Percentiles rank a stretch among this genome's conserved stretches.
Conservation (phyloP, 2,888 invertebrate genomes). For the Limenitis camilla region DNA sequence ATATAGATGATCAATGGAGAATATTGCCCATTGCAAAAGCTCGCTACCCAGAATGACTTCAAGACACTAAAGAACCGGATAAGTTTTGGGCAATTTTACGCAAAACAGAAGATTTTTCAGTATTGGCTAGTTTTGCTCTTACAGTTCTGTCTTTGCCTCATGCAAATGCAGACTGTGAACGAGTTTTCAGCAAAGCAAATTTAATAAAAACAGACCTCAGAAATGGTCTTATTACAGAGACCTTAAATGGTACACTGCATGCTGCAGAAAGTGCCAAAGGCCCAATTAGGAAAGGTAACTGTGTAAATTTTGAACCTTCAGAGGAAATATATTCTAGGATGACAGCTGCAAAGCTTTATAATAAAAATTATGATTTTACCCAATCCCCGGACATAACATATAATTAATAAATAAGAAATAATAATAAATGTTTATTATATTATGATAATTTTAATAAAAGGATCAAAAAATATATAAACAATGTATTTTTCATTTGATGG, state of each 20-base stretch:
- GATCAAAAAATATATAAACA: no score
- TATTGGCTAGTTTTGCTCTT: conserved; percentile 1
- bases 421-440: no score
- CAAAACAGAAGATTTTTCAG: conserved; percentile 6
- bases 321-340: not conserved
- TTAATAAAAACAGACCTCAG: not conserved
- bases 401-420: not conserved
- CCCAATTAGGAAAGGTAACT: not conserved
- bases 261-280: not conserved
- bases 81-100: not conserved
- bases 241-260: not conserved
- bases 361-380: not conserved
- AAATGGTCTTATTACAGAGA: not conserved
- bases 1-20: conserved; percentile 2
- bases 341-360: not conserved
- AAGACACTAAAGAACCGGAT: not conserved
- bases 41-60: not conserved
- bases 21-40: not conserved
- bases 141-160: not conserved
- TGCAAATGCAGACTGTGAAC: no score
- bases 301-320: not conserved
- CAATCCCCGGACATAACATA: not conserved
- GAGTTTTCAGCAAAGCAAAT: not conserved
- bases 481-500: no score
- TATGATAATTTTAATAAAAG: no score